A percentile compares a stretch with the other conserved stretches of the same genome.
Evolutionary conservation across 2,797 vertebrate genomes (phyloP).

Genomic region (Spinus pinus): DNA sequence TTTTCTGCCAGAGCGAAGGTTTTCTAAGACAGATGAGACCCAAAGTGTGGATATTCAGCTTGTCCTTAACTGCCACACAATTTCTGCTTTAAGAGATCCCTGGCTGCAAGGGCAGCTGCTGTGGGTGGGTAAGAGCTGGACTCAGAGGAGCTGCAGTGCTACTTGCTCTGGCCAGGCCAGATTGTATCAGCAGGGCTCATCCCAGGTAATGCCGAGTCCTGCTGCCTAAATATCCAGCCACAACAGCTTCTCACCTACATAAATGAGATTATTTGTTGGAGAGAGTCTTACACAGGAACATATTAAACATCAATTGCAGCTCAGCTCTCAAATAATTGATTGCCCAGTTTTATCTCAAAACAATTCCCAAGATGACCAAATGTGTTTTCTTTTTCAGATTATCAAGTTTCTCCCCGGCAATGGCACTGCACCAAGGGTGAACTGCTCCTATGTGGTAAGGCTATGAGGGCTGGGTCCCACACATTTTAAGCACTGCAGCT

Average conservation of each 20-base stretch:
- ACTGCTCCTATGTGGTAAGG: slow-evolving; percentile 84
- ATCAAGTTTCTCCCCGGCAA: slow-evolving; percentile 83
- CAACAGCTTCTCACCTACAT: not conserved
- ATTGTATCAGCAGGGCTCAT: not conserved
- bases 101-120: not conserved
- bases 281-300: not conserved
- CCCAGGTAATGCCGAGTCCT: accelerated
- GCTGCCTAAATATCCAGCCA: not conserved
- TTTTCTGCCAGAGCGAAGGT: not conserved
- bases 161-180: not conserved
- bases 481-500: not conserved
- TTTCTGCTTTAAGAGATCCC: not conserved
- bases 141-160: not conserved
- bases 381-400: slow-evolving; percentile 74
- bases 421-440: slow-evolving; percentile 72
- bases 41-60: not conserved
- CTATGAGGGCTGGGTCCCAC: not conserved
- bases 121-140: not conserved
- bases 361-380: not conserved
- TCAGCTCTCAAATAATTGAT: not conserved
- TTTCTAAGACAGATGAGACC: not conserved
- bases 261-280: not conserved
- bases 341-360: not conserved
- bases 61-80: not conserved
- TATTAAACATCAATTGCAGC: not conserved